Evolutionary conservation across 2,888 invertebrate genomes (phyloP).

Genomic region (Sphaeridia pumilis): DNA sequence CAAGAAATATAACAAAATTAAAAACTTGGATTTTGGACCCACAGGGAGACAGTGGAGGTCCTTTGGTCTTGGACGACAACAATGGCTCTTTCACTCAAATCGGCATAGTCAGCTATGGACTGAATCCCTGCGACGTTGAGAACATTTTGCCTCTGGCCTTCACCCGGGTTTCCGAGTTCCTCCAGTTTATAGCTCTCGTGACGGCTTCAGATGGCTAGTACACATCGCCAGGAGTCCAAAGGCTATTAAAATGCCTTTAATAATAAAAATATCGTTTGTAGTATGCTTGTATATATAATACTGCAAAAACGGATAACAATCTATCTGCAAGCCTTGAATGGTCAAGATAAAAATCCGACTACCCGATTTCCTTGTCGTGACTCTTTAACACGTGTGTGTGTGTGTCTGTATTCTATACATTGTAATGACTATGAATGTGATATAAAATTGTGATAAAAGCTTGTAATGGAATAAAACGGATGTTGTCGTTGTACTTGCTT

Average conservation of each 20-base stretch:
- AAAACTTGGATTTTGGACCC: background rate
- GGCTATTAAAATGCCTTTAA: background rate
- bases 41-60: conserved; percentile 24
- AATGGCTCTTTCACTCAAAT: conserved; percentile 28
- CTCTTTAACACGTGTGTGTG: too few relatives aligned
- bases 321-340: too few relatives aligned
- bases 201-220: conserved; percentile 15
- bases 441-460: too few relatives aligned
- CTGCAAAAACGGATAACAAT: too few relatives aligned
- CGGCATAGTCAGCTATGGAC: conserved; percentile 31
- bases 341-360: too few relatives aligned
- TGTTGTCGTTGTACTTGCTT: too few relatives aligned
- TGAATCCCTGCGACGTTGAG: conserved; percentile 27
- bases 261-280: too few relatives aligned
- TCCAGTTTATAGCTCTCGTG: conserved; percentile 28
- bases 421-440: too few relatives aligned
- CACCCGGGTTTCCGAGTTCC: conserved; percentile 27
- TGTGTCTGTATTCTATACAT: too few relatives aligned
- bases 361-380: too few relatives aligned
- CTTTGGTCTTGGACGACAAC: conserved; percentile 23
- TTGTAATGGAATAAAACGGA: too few relatives aligned
- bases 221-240: background rate
- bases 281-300: too few relatives aligned
- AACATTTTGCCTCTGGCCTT: conserved; percentile 28
- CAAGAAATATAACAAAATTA: background rate